These are phyloP conservation scores for Arion vulgaris DNA, from an alignment of 1,140 invertebrate species.

Conservation along the genomic window DNA sequence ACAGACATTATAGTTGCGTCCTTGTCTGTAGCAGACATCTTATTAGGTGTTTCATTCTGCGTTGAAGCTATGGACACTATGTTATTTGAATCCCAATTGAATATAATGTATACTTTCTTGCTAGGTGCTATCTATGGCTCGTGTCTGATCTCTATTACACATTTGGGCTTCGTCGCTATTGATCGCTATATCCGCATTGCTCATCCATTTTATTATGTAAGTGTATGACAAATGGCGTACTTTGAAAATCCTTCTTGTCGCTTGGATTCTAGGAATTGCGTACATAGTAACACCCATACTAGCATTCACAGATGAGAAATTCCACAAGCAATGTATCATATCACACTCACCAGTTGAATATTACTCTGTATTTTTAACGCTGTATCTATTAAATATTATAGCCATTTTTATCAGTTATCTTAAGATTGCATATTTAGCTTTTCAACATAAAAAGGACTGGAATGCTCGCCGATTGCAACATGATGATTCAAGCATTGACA, in stretches of 20 bases:
- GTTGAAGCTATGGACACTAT: neutral
- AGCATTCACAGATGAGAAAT: neutral
- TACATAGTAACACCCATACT: neutral
- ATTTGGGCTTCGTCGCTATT: neutral
- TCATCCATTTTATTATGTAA: neutral
- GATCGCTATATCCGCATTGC: constrained; percentile 1
- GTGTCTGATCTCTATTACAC: neutral
- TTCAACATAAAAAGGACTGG: neutral
- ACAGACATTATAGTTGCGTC: neutral
- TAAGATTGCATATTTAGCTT: neutral
- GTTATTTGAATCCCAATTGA: neutral
- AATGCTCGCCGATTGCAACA: neutral
- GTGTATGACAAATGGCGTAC: neutral
- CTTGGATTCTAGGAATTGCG: neutral
- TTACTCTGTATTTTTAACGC: neutral
- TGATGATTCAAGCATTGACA: neutral
- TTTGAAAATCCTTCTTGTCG: neutral
- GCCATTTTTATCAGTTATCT: neutral
- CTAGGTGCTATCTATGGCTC: neutral
- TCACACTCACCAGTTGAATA: neutral
- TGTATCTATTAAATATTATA: neutral
- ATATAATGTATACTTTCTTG: neutral
- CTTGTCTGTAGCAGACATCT: neutral
- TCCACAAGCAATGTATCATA: neutral
- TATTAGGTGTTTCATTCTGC: neutral